Evolutionary conservation across 1,140 invertebrate species (phyloP), one percentile per base, ranked within the genome.

Genomic region (Drosophila parabipectinata): DNA sequence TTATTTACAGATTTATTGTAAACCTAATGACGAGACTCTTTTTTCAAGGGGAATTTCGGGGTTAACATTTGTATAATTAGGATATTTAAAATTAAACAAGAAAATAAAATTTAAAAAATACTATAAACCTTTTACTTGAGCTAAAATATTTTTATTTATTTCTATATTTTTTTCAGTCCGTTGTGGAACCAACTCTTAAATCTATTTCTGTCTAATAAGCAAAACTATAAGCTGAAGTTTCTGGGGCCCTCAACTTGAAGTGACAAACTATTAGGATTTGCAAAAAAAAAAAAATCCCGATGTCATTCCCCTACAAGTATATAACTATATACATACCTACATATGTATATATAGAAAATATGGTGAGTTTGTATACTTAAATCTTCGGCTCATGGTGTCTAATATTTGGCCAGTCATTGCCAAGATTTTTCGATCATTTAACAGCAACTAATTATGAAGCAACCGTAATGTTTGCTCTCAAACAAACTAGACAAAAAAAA

Each of bases 391-490:
- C 34, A 64, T 63, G 60, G 26, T 58, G 56, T 55, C 54, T 37
- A 57, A 57, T 61, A 60, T 78, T 74, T 79, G 58, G 55, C 57
- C 54, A 79, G 76, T 79, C 69, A 79, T 79, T 52, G 64, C 24
- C 60, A 28, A 54, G 45, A 78, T 54, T 57, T 37, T 45, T 60
- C 61, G 37, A 52, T 44, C 76, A 59, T 79, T 83, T 68, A 67
- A 79, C 79, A 84, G 56, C 76, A 79, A 64, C 72, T 83, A 83
- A 84, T 83, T 80, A 83, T 76, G 61, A 83, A 60, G 61, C 77
- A 80, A 76, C 79, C 32, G 7, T 32, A 69, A 71, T 84, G 76
- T 83, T 83, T 79, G 79, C 79, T 64, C 68, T 82, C 59, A 64
- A 82, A 81, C 74, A 62, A 72, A 81, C 72, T 62, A 47, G 61